Evolutionary conservation across 2,113 vertebrate species (phyloP).

Genomic region (Craseonycteris thonglongyai): DNA sequence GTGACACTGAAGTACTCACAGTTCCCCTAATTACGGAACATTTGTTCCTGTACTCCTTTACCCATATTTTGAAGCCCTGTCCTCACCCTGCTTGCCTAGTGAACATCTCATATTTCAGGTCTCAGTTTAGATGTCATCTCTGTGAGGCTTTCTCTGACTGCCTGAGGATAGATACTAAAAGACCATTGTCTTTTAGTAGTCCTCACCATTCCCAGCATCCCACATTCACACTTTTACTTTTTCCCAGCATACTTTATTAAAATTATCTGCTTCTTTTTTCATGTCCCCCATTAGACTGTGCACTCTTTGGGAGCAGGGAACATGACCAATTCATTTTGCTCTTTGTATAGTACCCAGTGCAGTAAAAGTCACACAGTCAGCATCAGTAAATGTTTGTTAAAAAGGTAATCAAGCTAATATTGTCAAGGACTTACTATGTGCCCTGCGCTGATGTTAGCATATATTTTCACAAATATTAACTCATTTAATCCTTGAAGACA

Average conservation of each 20-base stretch:
- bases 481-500: neutral
- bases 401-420: neutral
- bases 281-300: neutral
- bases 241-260: neutral
- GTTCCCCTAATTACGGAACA: neutral
- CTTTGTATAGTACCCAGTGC: neutral
- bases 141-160: neutral
- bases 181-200: neutral
- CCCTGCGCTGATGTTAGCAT: neutral
- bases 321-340: neutral
- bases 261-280: slow-evolving; percentile 19
- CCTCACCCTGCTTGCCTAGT: neutral
- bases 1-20: neutral
- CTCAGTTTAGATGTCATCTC: neutral
- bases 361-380: neutral
- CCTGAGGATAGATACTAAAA: neutral
- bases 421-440: neutral
- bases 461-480: neutral
- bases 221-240: neutral
- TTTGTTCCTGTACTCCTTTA: neutral
- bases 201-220: neutral
- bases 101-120: neutral
- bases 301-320: neutral
- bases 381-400: neutral
- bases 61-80: neutral